Percentiles rank a stretch among this genome's conserved stretches.
These are phyloP conservation scores for Choristoneura fumiferana DNA, from an alignment of 1,140 invertebrate genomes.

Conservation along the genomic window DNA sequence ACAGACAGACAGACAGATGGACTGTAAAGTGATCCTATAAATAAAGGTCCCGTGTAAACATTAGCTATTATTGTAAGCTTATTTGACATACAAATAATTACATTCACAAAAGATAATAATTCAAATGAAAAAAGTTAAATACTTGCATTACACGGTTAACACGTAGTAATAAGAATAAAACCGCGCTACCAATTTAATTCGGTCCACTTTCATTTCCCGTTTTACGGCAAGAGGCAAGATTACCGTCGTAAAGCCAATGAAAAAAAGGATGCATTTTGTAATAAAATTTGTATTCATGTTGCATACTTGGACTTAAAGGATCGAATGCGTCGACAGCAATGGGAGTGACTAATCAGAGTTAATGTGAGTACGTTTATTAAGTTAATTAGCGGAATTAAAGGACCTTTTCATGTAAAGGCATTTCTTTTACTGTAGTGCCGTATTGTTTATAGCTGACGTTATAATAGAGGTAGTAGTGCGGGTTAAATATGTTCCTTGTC, in stretches of 20 bases:
- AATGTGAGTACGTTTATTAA: conserved; percentile 9
- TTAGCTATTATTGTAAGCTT: too few relatives aligned
- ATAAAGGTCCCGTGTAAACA: too few relatives aligned
- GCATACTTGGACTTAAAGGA: conserved; percentile 23
- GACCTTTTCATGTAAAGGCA: too few relatives aligned
- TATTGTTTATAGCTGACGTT: too few relatives aligned
- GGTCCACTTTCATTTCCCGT: conserved; percentile 26
- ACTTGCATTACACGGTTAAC: conserved; percentile 7
- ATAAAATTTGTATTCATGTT: conserved; percentile 48
- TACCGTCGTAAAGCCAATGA: conserved; percentile 48
- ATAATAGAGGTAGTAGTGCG: too few relatives aligned
- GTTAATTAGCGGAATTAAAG: not conserved
- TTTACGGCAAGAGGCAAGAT: conserved; percentile 48
- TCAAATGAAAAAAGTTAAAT: not conserved
- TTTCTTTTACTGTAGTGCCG: too few relatives aligned
- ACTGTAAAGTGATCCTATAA: too few relatives aligned
- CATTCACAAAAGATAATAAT: too few relatives aligned
- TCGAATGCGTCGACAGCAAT: conserved; percentile 16
- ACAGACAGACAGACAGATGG: too few relatives aligned
- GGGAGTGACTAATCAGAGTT: conserved; percentile 18
- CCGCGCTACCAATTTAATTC: conserved; percentile 37
- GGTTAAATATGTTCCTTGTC: too few relatives aligned
- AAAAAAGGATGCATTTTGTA: conserved; percentile 38
- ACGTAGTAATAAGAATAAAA: conserved; percentile 20
- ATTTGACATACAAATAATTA: too few relatives aligned